Evolutionary conservation across 1,140 invertebrate genomes (phyloP), one percentile per base, ranked within the genome.

Genomic region (Octopus bimaculoides): DNA sequence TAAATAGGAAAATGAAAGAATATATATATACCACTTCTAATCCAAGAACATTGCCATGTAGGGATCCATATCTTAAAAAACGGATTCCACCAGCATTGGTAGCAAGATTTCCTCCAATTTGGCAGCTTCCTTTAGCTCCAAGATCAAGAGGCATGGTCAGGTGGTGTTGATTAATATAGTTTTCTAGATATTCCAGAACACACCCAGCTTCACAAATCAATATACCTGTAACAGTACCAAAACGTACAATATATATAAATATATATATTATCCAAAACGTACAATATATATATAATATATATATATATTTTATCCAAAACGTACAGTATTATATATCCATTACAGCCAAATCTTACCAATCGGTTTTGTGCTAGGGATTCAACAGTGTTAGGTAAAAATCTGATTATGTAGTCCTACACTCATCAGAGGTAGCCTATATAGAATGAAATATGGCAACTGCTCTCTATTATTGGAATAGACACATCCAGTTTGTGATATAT

Each of bases 41-140:
- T n/a, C 97, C 98, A 52, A 99, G 89, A 4, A 98, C 92, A 84
- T 93, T 95, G 5, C 96, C 97, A 87, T 98, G 97, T 4, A 99
- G 91, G 88, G 97, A 98, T 54, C 98, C 98, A 90, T 99, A 99
- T 81, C 97, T 92, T 26, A 99, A 88, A 10, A 99, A 91, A 74
- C 98, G 91, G n/a, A 99, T 89, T 4, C 98, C 98, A 52, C 97
- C 97, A 17, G 98, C 98, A 91, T 99, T 99, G 14, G 98, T 99
- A 17, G 97, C 94, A 17, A 99, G 91, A 91, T 98, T 99, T 79
- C 98, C 98, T 5, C 98, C 98, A 86, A 99, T 98, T 71, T 98
- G 95, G 88, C 98, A 99, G 78, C 94, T 95, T 26, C 97, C 97
- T 91, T 99, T 99, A 0, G 98, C 96, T 0, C 97, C 98, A 78